A percentile compares a stretch with the other conserved stretches of the same genome.
Conservation (phyloP, 2,113 vertebrate genomes). For the Grammomys dolichurus region DNA sequence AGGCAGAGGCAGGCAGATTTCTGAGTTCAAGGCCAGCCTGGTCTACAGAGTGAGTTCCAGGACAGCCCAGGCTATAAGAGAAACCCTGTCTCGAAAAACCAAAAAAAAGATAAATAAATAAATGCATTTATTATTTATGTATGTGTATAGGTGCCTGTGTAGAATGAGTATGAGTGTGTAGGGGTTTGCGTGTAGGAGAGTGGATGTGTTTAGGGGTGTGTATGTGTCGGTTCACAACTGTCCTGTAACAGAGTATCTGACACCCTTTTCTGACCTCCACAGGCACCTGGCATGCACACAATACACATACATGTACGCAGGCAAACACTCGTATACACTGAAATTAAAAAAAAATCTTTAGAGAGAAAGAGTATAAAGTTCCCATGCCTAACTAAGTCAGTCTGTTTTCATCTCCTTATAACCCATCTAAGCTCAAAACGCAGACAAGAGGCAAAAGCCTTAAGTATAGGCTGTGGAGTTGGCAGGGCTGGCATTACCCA, state of each 20-base stretch:
- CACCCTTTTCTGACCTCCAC: neutral
- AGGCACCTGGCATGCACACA: no score
- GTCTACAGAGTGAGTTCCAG: no score
- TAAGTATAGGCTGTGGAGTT: neutral
- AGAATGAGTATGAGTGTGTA: neutral
- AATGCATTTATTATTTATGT: neutral
- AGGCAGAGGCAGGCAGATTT: no score
- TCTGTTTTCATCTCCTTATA: neutral
- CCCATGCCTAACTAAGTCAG: neutral
- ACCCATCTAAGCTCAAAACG: neutral
- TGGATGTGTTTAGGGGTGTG: neutral
- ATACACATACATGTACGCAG: neutral
- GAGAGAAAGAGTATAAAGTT: neutral
- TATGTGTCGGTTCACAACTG: neutral
- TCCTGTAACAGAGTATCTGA: neutral
- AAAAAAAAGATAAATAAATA: neutral
- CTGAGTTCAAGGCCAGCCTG: no score
- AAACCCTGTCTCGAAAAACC: no score
- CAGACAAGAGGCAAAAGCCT: slow-evolving; percentile 14
- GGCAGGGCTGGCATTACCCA: neutral
- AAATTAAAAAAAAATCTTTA: neutral
- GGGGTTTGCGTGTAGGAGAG: neutral
- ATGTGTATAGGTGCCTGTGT: no score
- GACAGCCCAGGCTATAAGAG: no score
- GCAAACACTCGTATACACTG: neutral